A percentile compares a stretch with the other conserved stretches of the same genome.
Conservation (phyloP, 2,113 vertebrate species). For the Oostethus manadensis region DNA sequence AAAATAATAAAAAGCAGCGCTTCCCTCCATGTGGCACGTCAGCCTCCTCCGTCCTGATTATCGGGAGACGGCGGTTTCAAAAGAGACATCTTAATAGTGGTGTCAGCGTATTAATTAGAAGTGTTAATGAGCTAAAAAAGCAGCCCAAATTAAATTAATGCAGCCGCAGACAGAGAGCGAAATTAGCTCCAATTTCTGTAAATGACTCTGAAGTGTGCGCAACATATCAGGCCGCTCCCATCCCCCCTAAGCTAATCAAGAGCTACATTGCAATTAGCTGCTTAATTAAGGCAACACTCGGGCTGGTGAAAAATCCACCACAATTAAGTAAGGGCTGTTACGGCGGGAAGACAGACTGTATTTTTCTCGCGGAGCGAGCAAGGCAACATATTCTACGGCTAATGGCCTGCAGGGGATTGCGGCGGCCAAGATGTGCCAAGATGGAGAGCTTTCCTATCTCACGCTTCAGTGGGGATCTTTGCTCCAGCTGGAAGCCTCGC, state of each 20-base stretch:
- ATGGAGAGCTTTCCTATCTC: slow-evolving; percentile 68
- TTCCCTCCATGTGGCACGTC: slow-evolving; percentile 85
- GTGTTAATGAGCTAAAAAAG: slow-evolving; percentile 99
- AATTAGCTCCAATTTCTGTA: slow-evolving; percentile 99
- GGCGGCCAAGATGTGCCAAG: slow-evolving; percentile 71
- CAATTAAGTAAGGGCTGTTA: slow-evolving; percentile 83
- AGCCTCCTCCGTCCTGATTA: slow-evolving; percentile 98
- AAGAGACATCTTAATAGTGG: slow-evolving; percentile 99
- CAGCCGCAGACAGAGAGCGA: slow-evolving; percentile 99
- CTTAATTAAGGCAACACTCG: slow-evolving; percentile 98
- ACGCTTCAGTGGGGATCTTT: slow-evolving; percentile 66
- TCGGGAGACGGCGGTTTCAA: slow-evolving; percentile 99
- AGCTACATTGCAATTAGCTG: slow-evolving; percentile 98
- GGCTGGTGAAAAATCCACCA: slow-evolving; percentile 72
- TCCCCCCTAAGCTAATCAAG: slow-evolving; percentile 99
- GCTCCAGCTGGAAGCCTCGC: slow-evolving; percentile 75
- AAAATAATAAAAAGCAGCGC: slow-evolving; percentile 29
- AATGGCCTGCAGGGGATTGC: slow-evolving; percentile 69
- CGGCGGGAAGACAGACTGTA: slow-evolving; percentile 75
- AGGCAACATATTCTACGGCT: slow-evolving; percentile 71
- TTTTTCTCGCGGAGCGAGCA: slow-evolving; percentile 59
- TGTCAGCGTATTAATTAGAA: slow-evolving; percentile 99
- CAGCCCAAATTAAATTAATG: slow-evolving; percentile 99
- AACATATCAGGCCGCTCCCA: slow-evolving; percentile 97
- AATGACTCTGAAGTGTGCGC: slow-evolving; percentile 99